Base-by-base conservation (phyloP, 2,113 vertebrate species). In the Limanda limanda region DNA sequence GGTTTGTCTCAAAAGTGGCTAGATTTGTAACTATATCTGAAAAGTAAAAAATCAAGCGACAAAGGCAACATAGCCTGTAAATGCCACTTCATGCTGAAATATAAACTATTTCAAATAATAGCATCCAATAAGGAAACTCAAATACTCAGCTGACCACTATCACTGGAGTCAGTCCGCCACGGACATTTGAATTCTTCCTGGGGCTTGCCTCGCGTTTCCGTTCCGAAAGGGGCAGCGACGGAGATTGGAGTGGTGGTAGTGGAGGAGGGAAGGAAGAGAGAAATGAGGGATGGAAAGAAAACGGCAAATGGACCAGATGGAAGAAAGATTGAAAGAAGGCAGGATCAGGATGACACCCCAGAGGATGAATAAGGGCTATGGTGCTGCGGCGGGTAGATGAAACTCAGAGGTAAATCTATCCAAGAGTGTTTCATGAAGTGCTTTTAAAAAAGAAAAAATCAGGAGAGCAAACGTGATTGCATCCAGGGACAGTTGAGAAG, bases 311-410 rank as follows among this genome's bases (percentile, higher is more conserved):
- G 42, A 45, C 42, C 14, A 45, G 42, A 45, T 11, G 54, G 18
- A 8, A 31, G 48, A 65, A 20, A n/a, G 51, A 62, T 61, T 60
- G 65, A 72, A 74, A 51, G 68, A 64, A 60, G 82, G 64, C 57
- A 54, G 74, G 59, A 60, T 74, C 65, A 76, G 76, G 80, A 74
- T 83, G 51, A 54, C 51, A 54, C 51, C 20, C 51, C 45, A 6
- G 13, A 48, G 45, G 17, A 18, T 18, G 80, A 92, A 70, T 64
- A 25, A 90, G 66, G 81, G 71, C 72, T 83, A 90, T 84, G 81
- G 77, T 74, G 54, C 58, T 76, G 37, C 56, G 15, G 77, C 25
- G 61, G 59, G 12, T 73, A 78, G 74, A 79, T 71, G 82, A 74
- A 81, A 75, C 75, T 74, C 76, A 2, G 72, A 42, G 11, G 75